Evolutionary conservation across 1,140 invertebrate species (phyloP).

Genomic region (Apis mellifera): DNA sequence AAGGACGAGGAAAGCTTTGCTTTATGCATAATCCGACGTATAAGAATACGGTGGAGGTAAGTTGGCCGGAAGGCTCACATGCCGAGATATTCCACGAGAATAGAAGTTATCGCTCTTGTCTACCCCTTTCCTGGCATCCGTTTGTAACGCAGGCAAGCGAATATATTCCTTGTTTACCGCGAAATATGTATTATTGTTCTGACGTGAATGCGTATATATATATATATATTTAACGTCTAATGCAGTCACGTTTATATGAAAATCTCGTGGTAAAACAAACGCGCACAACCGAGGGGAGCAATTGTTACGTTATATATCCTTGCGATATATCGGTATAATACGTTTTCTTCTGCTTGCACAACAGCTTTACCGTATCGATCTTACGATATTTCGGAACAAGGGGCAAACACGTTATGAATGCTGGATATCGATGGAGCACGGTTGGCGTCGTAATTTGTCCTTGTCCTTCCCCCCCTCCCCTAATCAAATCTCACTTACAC

Average conservation of each 20-base stretch:
- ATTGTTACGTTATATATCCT: background rate
- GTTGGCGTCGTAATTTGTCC: no score
- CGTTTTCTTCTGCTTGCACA: background rate
- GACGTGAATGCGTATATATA: conserved; percentile 63
- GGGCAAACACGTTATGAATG: background rate
- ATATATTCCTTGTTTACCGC: conserved; percentile 60
- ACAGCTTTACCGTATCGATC: background rate
- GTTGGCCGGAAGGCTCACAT: conserved; percentile 43
- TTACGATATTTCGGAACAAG: background rate
- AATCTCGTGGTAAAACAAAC: conserved; percentile 6
- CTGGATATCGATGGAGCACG: background rate
- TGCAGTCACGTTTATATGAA: conserved; percentile 51
- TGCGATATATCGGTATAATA: background rate
- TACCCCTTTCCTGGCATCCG: conserved; percentile 24
- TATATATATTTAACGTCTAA: conserved; percentile 69
- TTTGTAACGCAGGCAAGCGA: conserved; percentile 49
- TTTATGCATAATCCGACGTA: conserved; percentile 54
- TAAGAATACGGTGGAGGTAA: conserved; percentile 33
- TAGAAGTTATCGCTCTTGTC: conserved; percentile 59
- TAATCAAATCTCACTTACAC: background rate
- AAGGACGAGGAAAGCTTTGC: conserved; percentile 31
- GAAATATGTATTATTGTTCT: conserved; percentile 61
- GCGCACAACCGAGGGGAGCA: background rate
- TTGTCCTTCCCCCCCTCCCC: no score
- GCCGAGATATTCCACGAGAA: conserved; percentile 35